These are phyloP conservation scores for Cheirogaleus major DNA, from an alignment of 2,797 vertebrate species.

Conservation along the genomic window DNA sequence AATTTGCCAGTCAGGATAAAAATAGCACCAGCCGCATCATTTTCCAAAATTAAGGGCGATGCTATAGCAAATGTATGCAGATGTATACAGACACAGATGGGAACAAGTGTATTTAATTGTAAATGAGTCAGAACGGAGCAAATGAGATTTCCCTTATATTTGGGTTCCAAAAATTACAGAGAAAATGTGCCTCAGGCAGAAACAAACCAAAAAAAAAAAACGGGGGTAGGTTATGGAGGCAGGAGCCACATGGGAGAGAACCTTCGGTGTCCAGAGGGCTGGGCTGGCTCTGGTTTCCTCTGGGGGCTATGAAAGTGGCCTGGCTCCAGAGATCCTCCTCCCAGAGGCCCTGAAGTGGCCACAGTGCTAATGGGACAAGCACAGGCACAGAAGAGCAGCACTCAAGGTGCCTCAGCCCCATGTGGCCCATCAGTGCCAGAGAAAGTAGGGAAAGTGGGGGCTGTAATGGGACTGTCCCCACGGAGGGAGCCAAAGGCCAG, in stretches of 20 bases:
- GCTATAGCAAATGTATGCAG: constrained; percentile 79
- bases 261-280: neutral
- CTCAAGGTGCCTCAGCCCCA: neutral
- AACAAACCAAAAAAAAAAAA: constrained; percentile 66
- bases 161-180: constrained; percentile 80
- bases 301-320: neutral
- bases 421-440: neutral
- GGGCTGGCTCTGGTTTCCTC: neutral
- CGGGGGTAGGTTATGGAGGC: neutral
- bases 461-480: neutral
- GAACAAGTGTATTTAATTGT: constrained; percentile 83
- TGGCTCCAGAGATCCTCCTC: neutral
- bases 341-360: neutral
- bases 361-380: neutral
- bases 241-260: constrained; percentile 4
- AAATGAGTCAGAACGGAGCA: constrained; percentile 80
- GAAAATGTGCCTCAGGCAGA: constrained; percentile 77
- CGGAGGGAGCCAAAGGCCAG: neutral
- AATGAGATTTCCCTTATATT: constrained; percentile 82
- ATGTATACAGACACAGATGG: constrained; percentile 83
- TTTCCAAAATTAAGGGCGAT: constrained; percentile 79
- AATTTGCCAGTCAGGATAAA: constrained; percentile 68
- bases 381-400: neutral
- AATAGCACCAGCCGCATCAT: constrained; percentile 76
- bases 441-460: neutral